Conservation (phyloP, 1,140 invertebrate genomes). For the Colletes gigas region DNA sequence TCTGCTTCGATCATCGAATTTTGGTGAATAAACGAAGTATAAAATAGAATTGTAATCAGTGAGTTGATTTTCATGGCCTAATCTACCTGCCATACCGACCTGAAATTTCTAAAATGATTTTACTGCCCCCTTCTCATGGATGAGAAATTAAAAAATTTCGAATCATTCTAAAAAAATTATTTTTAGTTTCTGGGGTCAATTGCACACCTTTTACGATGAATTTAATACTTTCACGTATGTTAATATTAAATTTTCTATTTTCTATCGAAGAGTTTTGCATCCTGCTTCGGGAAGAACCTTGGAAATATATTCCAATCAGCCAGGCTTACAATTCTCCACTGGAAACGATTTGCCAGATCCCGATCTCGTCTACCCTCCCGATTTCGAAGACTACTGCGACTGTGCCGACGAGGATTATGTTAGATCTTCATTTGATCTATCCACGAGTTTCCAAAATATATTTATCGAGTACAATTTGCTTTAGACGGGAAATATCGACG, state of each 20-base stretch:
- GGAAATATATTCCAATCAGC: slow-evolving; percentile 84
- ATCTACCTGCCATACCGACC: too few relatives aligned
- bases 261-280: slow-evolving; percentile 77
- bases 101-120: too few relatives aligned
- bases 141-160: too few relatives aligned
- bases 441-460: background rate
- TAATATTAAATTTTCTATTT: background rate
- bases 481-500: background rate
- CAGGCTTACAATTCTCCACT: slow-evolving; percentile 85
- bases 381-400: slow-evolving; percentile 41
- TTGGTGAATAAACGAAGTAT: too few relatives aligned
- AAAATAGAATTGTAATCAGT: too few relatives aligned
- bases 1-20: too few relatives aligned
- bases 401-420: background rate
- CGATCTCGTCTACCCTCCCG: slow-evolving; percentile 37
- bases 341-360: slow-evolving; percentile 80
- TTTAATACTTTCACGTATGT: background rate
- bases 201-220: too few relatives aligned
- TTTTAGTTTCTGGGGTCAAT: too few relatives aligned
- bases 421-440: slow-evolving; percentile 7
- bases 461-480: background rate
- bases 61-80: too few relatives aligned
- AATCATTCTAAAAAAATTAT: too few relatives aligned
- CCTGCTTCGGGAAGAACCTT: slow-evolving; percentile 79
- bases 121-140: too few relatives aligned